Percentiles rank a stretch among this genome's conserved stretches.
phyloP scores from a whole-genome alignment of 2,888 invertebrate species.

The Melinaea menophilus region DNA sequence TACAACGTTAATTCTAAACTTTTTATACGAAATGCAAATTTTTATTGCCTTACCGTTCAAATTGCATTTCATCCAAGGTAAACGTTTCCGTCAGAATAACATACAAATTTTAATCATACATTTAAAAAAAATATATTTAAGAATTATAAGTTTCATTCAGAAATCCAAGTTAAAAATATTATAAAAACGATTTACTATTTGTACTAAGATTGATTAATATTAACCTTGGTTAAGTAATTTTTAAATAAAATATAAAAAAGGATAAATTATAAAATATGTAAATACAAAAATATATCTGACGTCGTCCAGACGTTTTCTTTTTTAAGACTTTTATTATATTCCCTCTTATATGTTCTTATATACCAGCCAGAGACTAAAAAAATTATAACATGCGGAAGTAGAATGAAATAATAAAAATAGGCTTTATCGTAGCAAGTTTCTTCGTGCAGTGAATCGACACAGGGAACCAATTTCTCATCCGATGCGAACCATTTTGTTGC shows the following conservation, averaged over 20 bases:
- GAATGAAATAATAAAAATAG: conserved; percentile 72
- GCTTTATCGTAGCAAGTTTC: conserved; percentile 69
- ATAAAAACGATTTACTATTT: no score
- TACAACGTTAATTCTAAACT: conserved; percentile 7
- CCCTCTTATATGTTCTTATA: conserved; percentile 23
- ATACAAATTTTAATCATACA: neutral
- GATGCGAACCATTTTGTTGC: conserved; percentile 75
- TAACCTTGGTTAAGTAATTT: no score
- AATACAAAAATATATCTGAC: conserved; percentile 2
- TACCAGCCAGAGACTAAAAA: conserved; percentile 57
- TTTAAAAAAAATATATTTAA: neutral
- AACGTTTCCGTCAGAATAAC: neutral
- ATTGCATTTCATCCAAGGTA: neutral
- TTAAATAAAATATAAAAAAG: neutral
- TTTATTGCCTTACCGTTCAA: conserved; percentile 4
- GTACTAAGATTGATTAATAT: no score
- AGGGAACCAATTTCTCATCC: conserved; percentile 75
- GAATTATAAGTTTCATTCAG: neutral
- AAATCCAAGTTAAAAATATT: no score
- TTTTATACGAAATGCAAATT: conserved; percentile 3
- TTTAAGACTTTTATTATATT: conserved; percentile 9
- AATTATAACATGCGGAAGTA: conserved; percentile 57
- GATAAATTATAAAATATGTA: neutral
- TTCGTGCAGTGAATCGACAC: conserved; percentile 67
- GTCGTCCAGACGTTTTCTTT: neutral